Conservation (phyloP, 2,797 vertebrate species). For the Ceryle rudis region DNA sequence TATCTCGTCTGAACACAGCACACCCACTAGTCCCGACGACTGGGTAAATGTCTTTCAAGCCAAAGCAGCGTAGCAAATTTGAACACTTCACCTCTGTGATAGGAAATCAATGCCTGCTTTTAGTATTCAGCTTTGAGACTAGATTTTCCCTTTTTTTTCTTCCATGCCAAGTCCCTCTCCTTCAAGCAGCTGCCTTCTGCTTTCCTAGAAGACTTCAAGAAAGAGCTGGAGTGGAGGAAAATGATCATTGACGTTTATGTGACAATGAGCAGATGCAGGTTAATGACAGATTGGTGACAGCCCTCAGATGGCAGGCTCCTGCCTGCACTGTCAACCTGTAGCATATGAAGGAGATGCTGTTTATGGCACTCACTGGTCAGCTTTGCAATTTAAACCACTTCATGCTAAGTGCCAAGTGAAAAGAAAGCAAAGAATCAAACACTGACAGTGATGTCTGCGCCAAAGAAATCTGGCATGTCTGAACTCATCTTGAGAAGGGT, state of each 20-base stretch:
- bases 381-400: not conserved
- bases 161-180: not conserved
- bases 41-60: not conserved
- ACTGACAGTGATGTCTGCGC: not conserved
- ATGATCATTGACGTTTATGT: not conserved
- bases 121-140: not conserved
- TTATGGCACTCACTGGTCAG: slow-evolving; percentile 1
- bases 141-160: not conserved
- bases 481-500: not conserved
- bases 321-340: not conserved
- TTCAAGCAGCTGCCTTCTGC: not conserved
- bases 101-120: not conserved
- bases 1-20: not conserved
- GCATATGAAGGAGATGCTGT: not conserved
- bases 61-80: not conserved
- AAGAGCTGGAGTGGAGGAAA: not conserved
- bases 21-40: not conserved
- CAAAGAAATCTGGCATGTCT: slow-evolving; percentile 39
- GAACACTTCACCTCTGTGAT: not conserved
- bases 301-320: not conserved
- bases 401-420: not conserved
- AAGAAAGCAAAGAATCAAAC: slow-evolving; percentile 59
- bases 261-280: not conserved
- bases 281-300: slow-evolving; percentile 27
- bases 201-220: not conserved